Evolutionary conservation across 2,113 vertebrate species (phyloP), one percentile per base, ranked within the genome.

Genomic region (Mugil cephalus): DNA sequence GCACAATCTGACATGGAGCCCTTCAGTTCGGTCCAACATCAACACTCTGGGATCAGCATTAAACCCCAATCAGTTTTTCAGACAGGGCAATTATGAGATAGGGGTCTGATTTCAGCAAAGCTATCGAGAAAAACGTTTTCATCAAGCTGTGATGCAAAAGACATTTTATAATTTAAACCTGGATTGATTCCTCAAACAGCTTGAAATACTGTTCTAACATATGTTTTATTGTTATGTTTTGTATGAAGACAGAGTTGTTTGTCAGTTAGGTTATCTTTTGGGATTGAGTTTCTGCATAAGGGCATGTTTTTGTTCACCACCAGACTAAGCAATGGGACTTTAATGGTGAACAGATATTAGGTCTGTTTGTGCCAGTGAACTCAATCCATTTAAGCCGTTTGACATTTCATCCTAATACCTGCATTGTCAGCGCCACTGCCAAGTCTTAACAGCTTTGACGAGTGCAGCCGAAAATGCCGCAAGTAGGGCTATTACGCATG

Each of bases 341-440:
- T 30, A 30, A 62, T 4, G 15, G 1, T 55, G 10, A 66, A 59
- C 42, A 74, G 55, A 67, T 81, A 74, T 76, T 47, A 30, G 21
- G 40, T 71, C 45, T 64, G 59, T 74, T 82, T 68, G 61, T 79
- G 68, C 54, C 65, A 47, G 52, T 46, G 47, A 86, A 69, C 79
- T 79, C 17, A 77, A 84, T 83, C 87, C 65, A 55, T 73, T 65
- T 71, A 82, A 88, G 71, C 62, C 2, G 58, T 80, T 74, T 85
- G 82, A 83, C 51, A 81, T 84, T 80, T 86, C 77, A 87, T 73
- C 56, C 77, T 79, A 86, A 86, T 68, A 64, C 71, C 52, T 67
- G 54, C 58, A 76, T 69, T 69, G 65, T 85, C 63, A 71, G 0
- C 38, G 21, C 50, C 50, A 40, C 62, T 59, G 74, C 84, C 65